phyloP scores from a whole-genome alignment of 2,113 vertebrate species.

The Chaetorhynchus papuensis region DNA sequence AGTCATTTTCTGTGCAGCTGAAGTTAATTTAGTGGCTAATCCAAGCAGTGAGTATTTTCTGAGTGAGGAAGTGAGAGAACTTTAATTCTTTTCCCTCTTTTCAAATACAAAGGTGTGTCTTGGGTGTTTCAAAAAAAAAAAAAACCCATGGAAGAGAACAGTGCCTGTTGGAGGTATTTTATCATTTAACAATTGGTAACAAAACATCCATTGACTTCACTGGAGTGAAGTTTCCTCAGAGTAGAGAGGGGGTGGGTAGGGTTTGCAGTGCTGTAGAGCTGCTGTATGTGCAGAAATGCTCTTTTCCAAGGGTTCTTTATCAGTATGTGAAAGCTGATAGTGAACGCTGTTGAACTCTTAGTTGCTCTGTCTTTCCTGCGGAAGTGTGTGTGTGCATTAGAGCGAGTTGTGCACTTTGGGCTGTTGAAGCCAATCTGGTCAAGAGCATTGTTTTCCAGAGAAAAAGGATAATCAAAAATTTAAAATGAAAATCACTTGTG shows the following conservation, averaged over 20 bases:
- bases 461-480: not conserved
- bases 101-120: not conserved
- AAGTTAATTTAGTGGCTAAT: conserved; percentile 44
- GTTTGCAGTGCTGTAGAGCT: not conserved
- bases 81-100: not conserved
- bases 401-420: not conserved
- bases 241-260: too few relatives aligned
- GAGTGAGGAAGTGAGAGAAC: not conserved
- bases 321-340: not conserved
- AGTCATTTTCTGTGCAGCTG: conserved; percentile 59
- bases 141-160: not conserved
- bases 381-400: not conserved
- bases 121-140: not conserved
- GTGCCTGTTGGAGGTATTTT: not conserved
- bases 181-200: not conserved
- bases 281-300: not conserved
- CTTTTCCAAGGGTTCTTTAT: not conserved
- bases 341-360: not conserved
- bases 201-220: not conserved
- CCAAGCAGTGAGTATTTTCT: conserved; percentile 40
- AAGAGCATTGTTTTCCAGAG: not conserved
- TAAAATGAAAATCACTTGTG: conserved; percentile 3
- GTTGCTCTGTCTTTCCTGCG: not conserved
- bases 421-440: not conserved
- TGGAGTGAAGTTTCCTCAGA: not conserved